Evolutionary conservation across 2,113 vertebrate genomes (phyloP), one percentile per base, ranked within the genome.

Genomic region (Dipodomys stephensi): DNA sequence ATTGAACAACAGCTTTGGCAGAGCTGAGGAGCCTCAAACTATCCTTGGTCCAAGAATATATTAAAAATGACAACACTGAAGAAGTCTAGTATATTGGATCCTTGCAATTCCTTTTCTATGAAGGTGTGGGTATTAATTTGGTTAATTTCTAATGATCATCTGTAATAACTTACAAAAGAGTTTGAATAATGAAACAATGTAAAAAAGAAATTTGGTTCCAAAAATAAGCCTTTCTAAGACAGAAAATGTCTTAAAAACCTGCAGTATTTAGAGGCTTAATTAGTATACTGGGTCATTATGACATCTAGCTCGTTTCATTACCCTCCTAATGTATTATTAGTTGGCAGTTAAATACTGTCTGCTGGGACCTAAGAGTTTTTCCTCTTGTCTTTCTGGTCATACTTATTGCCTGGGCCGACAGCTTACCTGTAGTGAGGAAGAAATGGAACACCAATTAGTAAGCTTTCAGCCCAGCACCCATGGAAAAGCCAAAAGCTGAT

Each of bases 371-470:
- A 89, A 18, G 86, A 97, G 97, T 92, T 97, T 96, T 97, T 95
- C 95, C 97, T 95, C 98, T 90, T 95, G 98, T 97, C 98, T 97
- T 95, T 97, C 96, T 93, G 98, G 99, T 98, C 98, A 98, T 94
- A 96, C 98, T 93, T 98, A 98, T 76, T 94, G 98, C 98, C 97
- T 97, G 93, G 98, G 98, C 98, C 98, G 98, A 98, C 98, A 98
- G 98, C 98, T 98, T 97, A 99, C 99, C 99, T 99, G 99, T 98
- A 98, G 98, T 86, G 98, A 98, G 98, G 98, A 96, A 97, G 98
- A 97, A 98, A 98, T 93, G 98, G 98, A 99, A 99, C 99, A 99
- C 99, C 99, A 99, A 99, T 99, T 99, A 99, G 99, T 99, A 99
- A 99, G 98, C 99, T 99, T 99, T 98, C 98, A 99, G 98, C 99